These are phyloP conservation scores for Euplagia quadripunctaria DNA, from an alignment of 2,888 invertebrate genomes.

Conservation along the genomic window DNA sequence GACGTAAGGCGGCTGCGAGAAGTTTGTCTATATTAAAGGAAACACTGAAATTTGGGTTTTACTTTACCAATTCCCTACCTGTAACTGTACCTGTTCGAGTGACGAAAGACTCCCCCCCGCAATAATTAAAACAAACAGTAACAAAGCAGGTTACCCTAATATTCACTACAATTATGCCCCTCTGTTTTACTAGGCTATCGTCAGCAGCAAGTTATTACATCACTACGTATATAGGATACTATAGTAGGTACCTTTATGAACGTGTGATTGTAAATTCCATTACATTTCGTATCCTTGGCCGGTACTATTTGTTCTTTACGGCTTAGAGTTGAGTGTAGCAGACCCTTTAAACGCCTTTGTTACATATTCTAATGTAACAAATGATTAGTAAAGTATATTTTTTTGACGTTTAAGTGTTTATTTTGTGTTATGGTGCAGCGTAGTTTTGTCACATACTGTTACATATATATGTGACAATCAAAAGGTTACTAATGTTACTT, in stretches of 20 bases:
- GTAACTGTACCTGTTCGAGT: too few species aligned
- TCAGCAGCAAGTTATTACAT: slow-evolving; percentile 4
- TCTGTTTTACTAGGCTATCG: not conserved
- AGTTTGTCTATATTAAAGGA: too few species aligned
- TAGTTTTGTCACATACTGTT: too few species aligned
- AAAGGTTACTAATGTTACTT: too few species aligned
- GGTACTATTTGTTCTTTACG: slow-evolving; percentile 11
- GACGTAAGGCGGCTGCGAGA: too few species aligned
- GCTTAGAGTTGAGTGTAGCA: not conserved
- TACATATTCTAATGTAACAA: not conserved
- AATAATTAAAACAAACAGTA: not conserved
- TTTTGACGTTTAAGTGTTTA: too few species aligned
- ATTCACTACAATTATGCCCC: not conserved
- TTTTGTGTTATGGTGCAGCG: not conserved
- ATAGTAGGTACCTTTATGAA: not conserved
- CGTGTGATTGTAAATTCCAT: slow-evolving; percentile 51
- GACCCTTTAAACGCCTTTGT: not conserved
- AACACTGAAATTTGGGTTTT: too few species aligned
- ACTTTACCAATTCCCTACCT: too few species aligned
- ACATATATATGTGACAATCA: too few species aligned
- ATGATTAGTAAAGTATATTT: not conserved
- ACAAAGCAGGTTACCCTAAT: not conserved
- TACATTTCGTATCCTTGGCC: slow-evolving; percentile 26
- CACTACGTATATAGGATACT: not conserved
- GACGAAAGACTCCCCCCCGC: not conserved